Evolutionary conservation across 2,888 invertebrate species (phyloP).

Genomic region (Drosophila putrida): DNA sequence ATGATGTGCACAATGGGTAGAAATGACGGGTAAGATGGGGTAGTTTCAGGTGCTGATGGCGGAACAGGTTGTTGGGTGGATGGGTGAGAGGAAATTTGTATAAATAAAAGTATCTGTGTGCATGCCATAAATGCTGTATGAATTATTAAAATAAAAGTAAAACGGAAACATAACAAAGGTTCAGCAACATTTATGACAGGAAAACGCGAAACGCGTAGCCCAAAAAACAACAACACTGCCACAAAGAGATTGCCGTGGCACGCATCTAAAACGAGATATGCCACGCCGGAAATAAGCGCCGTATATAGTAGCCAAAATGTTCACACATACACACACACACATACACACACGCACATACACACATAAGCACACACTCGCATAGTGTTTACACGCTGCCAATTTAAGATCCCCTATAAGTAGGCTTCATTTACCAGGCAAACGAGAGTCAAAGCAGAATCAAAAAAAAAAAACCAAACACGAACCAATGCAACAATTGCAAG

Average conservation of each 20-base stretch:
- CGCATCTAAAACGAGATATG: slow-evolving; percentile 81
- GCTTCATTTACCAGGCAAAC: slow-evolving; percentile 73
- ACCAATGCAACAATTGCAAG: not conserved
- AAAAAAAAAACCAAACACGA: slow-evolving; percentile 5
- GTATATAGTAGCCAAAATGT: slow-evolving; percentile 57
- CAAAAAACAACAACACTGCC: slow-evolving; percentile 47
- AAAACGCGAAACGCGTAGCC: slow-evolving; percentile 74
- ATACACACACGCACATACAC: slow-evolving; percentile 18
- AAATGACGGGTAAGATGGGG: slow-evolving; percentile 2
- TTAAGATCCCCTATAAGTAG: slow-evolving; percentile 76
- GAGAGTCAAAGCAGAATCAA: slow-evolving; percentile 27
- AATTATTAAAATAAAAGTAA: slow-evolving; percentile 81
- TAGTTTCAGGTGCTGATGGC: slow-evolving; percentile 45
- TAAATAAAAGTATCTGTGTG: slow-evolving; percentile 72
- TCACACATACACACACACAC: slow-evolving; percentile 24
- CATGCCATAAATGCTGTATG: slow-evolving; percentile 76
- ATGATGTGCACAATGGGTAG: slow-evolving; percentile 70
- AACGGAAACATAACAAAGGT: slow-evolving; percentile 80
- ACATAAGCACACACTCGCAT: slow-evolving; percentile 1
- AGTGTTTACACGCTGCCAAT: slow-evolving; percentile 70
- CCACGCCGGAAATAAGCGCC: slow-evolving; percentile 78
- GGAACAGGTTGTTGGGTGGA: slow-evolving; percentile 30
- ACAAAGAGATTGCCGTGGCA: slow-evolving; percentile 74
- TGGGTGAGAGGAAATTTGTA: slow-evolving; percentile 36
- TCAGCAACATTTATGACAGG: slow-evolving; percentile 80